Evolutionary conservation across 2,113 vertebrate genomes (phyloP), one percentile per base, ranked within the genome.

Genomic region (Pachyramphus minor): DNA sequence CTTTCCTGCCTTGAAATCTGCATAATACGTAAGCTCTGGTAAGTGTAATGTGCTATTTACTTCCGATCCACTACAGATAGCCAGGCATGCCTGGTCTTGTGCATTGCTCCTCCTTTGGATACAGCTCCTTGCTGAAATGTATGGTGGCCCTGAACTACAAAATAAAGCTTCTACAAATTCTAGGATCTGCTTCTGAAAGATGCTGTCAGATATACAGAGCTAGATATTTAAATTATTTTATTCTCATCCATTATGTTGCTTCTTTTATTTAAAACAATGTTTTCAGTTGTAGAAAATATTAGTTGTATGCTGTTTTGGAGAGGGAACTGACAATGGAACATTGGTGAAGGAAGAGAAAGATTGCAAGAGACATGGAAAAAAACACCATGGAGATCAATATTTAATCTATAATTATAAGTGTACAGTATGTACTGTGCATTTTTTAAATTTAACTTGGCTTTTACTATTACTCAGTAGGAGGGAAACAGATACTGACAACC

Each of bases 371-470:
- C 53, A 52, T 21, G 33, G 66, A 77, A 90, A 97, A 63, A 93
- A 95, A 47, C 59, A 87, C 79, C 82, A 93, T 39, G n/a, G 66
- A 96, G 90, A 97, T 95, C 92, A 96, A 96, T 96, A 95, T 92
- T 96, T 95, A 95, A 95, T 94, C 90, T 92, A 91, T 96, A 96
- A 96, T 92, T 97, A 96, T 84, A 86, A 50, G 37, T 94, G 93
- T 95, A 96, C 94, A 93, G 86, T 90, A 90, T 90, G 92, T 97
- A 94, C 93, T 89, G 49, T 91, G 49, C 86, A 96, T 96, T 95
- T 93, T 91, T 96, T 82, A 96, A 90, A 96, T 96, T 93, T 96
- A 96, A 90, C 96, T 96, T 95, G 92, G 86, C 95, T 95, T 95
- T 96, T 96, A 81, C 88, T 89, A 92, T 97, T 94, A 94, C 62